phyloP scores from a whole-genome alignment of 2,113 vertebrate genomes.

The Entomyzon cyanotis region DNA sequence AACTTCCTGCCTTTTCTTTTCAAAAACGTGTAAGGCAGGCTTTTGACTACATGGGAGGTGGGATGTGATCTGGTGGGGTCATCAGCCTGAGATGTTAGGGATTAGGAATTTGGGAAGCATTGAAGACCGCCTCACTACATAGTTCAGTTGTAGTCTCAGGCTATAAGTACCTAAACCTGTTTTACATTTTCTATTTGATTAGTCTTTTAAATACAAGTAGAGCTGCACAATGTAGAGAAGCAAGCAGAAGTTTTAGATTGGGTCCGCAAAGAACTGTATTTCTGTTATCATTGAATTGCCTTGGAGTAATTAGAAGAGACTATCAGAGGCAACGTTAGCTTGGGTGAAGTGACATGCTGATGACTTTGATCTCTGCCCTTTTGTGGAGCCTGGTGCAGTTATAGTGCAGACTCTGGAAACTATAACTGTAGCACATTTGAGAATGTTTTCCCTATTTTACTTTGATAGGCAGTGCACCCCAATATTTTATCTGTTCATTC shows the following conservation, averaged over 20 bases:
- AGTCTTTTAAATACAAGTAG: not conserved
- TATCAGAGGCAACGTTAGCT: not conserved
- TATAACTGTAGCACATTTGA: not conserved
- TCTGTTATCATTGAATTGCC: not conserved
- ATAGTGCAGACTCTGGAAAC: not conserved
- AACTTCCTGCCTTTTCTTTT: not conserved
- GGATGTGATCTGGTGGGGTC: not conserved
- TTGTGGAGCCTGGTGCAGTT: not conserved
- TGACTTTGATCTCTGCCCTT: not conserved
- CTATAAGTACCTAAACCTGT: not conserved
- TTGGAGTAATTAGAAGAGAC: not conserved
- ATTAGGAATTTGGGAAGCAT: not conserved
- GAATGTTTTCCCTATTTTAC: not conserved
- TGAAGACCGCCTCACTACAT: rapidly evolving
- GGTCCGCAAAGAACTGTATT: not conserved
- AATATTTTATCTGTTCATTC: not conserved
- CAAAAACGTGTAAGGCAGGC: not conserved
- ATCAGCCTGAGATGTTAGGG: not conserved
- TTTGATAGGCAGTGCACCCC: not conserved
- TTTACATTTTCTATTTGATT: not conserved
- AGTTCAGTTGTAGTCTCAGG: not conserved
- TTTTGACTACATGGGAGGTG: not conserved
- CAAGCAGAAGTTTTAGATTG: not conserved
- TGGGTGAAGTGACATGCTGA: not conserved
- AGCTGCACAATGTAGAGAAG: not conserved